A percentile compares a stretch with the other conserved stretches of the same genome.
Evolutionary conservation across 2,888 invertebrate genomes (phyloP).

Genomic region (Drosophila pseudotakahashii): DNA sequence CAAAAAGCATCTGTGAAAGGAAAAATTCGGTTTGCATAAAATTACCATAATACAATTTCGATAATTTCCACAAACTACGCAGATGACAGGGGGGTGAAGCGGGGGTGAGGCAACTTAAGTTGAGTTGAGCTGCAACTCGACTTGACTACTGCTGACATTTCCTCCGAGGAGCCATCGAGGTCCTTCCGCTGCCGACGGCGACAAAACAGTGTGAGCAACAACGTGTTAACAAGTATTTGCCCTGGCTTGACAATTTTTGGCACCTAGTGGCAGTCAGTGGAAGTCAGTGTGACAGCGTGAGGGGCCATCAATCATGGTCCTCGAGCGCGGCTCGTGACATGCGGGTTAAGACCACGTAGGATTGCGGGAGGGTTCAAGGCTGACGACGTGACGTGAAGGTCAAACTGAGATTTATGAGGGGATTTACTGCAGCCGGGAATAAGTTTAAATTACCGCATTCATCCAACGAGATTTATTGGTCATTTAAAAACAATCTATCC

Average conservation of each 20-base stretch:
- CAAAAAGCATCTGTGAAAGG: slow-evolving; percentile 44
- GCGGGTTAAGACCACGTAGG: slow-evolving; percentile 14
- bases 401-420: slow-evolving; percentile 36
- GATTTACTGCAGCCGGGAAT: slow-evolving; percentile 18
- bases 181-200: neutral
- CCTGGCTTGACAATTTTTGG: slow-evolving; percentile 32
- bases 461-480: slow-evolving; percentile 15
- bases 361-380: slow-evolving; percentile 18
- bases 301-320: slow-evolving; percentile 39
- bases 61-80: slow-evolving; percentile 64
- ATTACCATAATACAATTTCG: slow-evolving; percentile 79
- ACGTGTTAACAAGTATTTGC: slow-evolving; percentile 51
- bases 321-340: slow-evolving; percentile 10
- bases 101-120: slow-evolving; percentile 7
- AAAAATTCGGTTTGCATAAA: slow-evolving; percentile 68
- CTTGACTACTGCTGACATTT: slow-evolving; percentile 30
- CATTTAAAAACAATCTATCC: slow-evolving; percentile 25
- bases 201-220: slow-evolving; percentile 24
- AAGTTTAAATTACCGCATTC: slow-evolving; percentile 11
- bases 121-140: slow-evolving; percentile 44
- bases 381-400: slow-evolving; percentile 34
- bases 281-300: slow-evolving; percentile 32
- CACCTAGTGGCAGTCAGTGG: slow-evolving; percentile 20
- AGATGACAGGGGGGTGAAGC: slow-evolving; percentile 41
- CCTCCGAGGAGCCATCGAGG: slow-evolving; percentile 5